Evolutionary conservation across 1,140 invertebrate species (phyloP).

Genomic region (Drosophila mayri): DNA sequence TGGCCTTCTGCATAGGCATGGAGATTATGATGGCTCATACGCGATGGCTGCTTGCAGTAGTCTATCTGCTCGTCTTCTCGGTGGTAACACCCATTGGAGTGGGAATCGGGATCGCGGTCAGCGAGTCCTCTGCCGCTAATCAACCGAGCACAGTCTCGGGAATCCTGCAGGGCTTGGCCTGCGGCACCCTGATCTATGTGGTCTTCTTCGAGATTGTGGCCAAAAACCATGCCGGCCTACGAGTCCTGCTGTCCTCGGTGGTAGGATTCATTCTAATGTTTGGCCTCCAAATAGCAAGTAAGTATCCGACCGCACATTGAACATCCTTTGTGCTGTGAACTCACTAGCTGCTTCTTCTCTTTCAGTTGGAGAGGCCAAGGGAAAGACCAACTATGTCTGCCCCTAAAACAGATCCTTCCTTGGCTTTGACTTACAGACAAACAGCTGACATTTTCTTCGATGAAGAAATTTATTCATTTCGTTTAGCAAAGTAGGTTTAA

Average conservation of each 20-base stretch:
- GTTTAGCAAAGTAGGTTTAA: not conserved
- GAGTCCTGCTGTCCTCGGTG: conserved; percentile 90
- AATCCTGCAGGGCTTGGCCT: conserved; percentile 71
- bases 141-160: conserved; percentile 87
- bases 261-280: conserved; percentile 92
- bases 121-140: conserved; percentile 86
- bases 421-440: not conserved
- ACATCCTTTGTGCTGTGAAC: too few species aligned
- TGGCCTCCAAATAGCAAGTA: conserved; percentile 89
- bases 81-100: conserved; percentile 92
- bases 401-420: not conserved
- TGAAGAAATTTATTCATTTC: not conserved
- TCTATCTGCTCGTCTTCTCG: conserved; percentile 91
- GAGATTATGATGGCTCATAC: conserved; percentile 90
- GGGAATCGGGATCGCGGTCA: conserved; percentile 88
- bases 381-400: conserved; percentile 46
- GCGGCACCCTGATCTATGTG: conserved; percentile 94
- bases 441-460: not conserved
- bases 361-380: conserved; percentile 61
- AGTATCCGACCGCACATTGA: conserved; percentile 85
- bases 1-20: conserved; percentile 93
- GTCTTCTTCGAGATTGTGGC: conserved; percentile 96
- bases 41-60: conserved; percentile 86
- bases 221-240: conserved; percentile 89
- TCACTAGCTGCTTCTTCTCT: not conserved